Percentiles rank a stretch among this genome's conserved stretches.
Conservation (phyloP, 1,140 invertebrate species). For the Neuroterus valhalla region DNA sequence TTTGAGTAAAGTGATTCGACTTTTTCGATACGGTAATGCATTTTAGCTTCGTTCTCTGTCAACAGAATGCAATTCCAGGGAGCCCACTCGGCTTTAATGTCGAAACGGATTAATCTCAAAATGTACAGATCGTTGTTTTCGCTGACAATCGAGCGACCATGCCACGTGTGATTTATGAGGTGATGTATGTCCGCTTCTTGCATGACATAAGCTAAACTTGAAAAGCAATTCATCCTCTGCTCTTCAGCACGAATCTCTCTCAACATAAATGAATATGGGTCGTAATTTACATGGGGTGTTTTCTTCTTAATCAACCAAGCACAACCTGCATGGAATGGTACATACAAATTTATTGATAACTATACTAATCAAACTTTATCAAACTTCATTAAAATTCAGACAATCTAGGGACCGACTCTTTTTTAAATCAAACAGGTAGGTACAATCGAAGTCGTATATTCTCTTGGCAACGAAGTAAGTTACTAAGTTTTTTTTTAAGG, state of each 20-base stretch:
- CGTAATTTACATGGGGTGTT: constrained; percentile 60
- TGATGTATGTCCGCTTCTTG: constrained; percentile 80
- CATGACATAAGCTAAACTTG: constrained; percentile 78
- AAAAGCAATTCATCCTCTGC: constrained; percentile 73
- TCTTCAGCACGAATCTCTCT: constrained; percentile 79
- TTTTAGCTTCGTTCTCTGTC: constrained; percentile 79
- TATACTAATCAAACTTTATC: background rate
- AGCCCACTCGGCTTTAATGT: constrained; percentile 78
- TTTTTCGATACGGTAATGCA: constrained; percentile 68
- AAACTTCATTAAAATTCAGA: too few relatives aligned
- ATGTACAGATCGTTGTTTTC: constrained; percentile 77
- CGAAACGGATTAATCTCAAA: constrained; percentile 78
- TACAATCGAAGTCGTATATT: too few relatives aligned
- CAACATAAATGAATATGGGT: constrained; percentile 79
- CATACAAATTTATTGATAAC: constrained; percentile 22
- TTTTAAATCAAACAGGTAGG: too few relatives aligned
- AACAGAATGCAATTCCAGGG: constrained; percentile 85
- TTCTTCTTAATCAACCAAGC: constrained; percentile 57
- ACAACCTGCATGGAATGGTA: constrained; percentile 57
- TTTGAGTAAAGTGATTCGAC: constrained; percentile 56
- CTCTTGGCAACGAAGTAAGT: too few relatives aligned
- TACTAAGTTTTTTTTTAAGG: too few relatives aligned
- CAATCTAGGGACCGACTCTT: too few relatives aligned
- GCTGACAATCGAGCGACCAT: constrained; percentile 79
- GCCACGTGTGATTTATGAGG: constrained; percentile 81